Evolutionary conservation across 30 jellyfish, hydroid and myxozoan genomes (phyloP).

Genomic region (Pelagia noctiluca): DNA sequence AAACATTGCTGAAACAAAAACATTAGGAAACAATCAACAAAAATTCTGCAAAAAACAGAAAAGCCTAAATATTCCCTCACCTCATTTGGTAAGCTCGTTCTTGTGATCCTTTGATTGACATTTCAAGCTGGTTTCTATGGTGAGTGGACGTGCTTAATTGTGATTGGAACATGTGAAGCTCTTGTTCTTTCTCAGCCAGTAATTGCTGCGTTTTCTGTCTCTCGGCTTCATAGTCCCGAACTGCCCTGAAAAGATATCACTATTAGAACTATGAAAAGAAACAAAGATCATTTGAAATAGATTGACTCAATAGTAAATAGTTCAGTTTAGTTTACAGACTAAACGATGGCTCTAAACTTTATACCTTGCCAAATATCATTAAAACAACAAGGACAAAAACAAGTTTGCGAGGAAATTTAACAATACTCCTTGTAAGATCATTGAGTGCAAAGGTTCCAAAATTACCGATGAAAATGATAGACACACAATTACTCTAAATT

Average conservation of each 20-base stretch:
- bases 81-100: constrained; percentile 50
- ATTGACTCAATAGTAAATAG: too few relatives aligned
- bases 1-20: too few relatives aligned
- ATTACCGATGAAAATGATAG: background rate
- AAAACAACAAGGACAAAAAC: background rate
- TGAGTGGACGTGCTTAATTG: constrained; percentile 69
- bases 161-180: constrained; percentile 41
- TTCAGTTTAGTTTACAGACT: too few relatives aligned
- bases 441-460: too few relatives aligned
- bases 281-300: too few relatives aligned
- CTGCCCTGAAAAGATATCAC: constrained; percentile 68
- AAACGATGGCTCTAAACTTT: too few relatives aligned
- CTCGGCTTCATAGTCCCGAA: constrained; percentile 69
- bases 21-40: too few relatives aligned
- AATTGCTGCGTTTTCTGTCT: constrained; percentile 49
- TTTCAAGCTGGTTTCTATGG: constrained; percentile 61
- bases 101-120: constrained; percentile 61
- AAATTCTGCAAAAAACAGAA: too few relatives aligned
- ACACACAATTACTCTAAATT: too few relatives aligned
- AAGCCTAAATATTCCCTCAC: constrained; percentile 1
- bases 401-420: background rate
- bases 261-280: too few relatives aligned
- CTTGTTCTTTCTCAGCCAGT: constrained; percentile 40
- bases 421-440: too few relatives aligned
- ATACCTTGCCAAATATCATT: too few relatives aligned